Conservation (phyloP, 2,797 vertebrate genomes). For the Euphonia xanthogaster region DNA sequence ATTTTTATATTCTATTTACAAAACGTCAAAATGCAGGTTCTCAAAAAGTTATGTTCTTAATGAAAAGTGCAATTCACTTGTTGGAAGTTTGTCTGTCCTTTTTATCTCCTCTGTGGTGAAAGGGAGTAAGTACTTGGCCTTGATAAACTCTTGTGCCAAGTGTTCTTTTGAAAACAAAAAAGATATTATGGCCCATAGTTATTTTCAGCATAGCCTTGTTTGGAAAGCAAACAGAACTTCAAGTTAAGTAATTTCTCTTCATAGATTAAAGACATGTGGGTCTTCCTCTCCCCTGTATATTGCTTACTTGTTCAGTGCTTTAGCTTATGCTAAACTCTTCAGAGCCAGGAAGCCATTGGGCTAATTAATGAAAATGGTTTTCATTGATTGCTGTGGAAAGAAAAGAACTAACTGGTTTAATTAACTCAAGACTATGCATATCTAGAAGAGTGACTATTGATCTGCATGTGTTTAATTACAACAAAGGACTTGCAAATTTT, state of each 20-base stretch:
- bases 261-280: background rate
- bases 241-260: background rate
- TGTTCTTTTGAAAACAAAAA: background rate
- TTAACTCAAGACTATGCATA: background rate
- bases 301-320: background rate
- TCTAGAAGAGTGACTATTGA: background rate
- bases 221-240: background rate
- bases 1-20: background rate
- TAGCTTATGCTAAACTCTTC: background rate
- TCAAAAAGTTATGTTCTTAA: background rate
- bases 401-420: conserved; percentile 12
- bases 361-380: conserved; percentile 22
- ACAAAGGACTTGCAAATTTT: background rate
- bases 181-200: background rate
- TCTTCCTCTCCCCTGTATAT: background rate
- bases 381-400: background rate
- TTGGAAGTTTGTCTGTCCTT: background rate
- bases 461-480: conserved; percentile 26
- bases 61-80: background rate
- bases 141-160: background rate
- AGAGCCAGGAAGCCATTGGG: background rate
- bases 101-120: background rate
- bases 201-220: background rate
- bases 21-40: background rate
- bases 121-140: background rate